phyloP scores from a whole-genome alignment of 2,113 vertebrate species.

The Paracanthobrama guichenoti region DNA sequence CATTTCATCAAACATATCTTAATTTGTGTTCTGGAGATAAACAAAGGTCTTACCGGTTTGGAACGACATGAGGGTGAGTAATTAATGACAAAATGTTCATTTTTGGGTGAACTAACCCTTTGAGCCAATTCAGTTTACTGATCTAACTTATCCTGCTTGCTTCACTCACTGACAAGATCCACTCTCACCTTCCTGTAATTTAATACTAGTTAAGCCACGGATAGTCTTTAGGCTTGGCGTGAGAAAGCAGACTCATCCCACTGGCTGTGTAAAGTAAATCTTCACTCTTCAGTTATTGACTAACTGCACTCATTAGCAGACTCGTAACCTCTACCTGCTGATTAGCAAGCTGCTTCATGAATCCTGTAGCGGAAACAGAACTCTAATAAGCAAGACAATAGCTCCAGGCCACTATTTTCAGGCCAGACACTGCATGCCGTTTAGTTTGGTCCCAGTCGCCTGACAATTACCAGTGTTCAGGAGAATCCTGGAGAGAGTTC shows the following conservation, averaged over 20 bases:
- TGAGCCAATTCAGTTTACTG: neutral
- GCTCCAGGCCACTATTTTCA: neutral
- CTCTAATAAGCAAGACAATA: slow-evolving; percentile 46
- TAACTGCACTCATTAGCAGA: slow-evolving; percentile 61
- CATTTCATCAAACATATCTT: too few relatives aligned
- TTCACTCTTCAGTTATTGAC: slow-evolving; percentile 7
- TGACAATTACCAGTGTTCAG: slow-evolving; percentile 11
- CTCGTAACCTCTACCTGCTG: slow-evolving; percentile 62
- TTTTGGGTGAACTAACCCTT: too few relatives aligned
- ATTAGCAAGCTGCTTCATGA: slow-evolving; percentile 62
- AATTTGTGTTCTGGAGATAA: too few relatives aligned
- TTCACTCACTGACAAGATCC: neutral
- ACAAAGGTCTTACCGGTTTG: too few relatives aligned
- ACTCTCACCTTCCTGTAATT: neutral
- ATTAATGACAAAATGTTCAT: too few relatives aligned
- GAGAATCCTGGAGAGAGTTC: slow-evolving; percentile 14
- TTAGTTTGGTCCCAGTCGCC: neutral
- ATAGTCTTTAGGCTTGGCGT: slow-evolving; percentile 43
- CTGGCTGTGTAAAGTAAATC: neutral
- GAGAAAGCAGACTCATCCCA: slow-evolving; percentile 61
- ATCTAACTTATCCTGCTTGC: neutral
- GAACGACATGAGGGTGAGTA: too few relatives aligned
- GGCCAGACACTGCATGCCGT: neutral
- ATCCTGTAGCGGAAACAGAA: slow-evolving; percentile 51
- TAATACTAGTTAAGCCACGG: neutral